phyloP scores from a whole-genome alignment of 2,113 vertebrate genomes.

The Penelope pileata region DNA sequence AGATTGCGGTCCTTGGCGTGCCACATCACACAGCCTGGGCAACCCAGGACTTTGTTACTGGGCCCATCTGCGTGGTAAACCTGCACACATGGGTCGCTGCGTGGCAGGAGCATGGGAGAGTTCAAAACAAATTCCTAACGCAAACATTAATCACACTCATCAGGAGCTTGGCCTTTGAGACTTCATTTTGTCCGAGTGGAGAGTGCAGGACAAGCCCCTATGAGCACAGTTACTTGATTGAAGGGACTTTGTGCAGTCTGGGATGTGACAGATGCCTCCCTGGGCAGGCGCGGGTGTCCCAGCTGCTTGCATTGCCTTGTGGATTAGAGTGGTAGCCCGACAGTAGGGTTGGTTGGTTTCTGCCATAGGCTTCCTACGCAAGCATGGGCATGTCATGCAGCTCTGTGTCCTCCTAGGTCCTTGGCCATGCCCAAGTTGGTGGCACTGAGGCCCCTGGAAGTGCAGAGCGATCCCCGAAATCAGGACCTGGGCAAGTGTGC shows the following conservation, averaged over 20 bases:
- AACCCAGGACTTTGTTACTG: not conserved
- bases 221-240: not conserved
- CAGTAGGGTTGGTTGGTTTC: not conserved
- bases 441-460: not conserved
- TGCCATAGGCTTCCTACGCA: not conserved
- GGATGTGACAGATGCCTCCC: not conserved
- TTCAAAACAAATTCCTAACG: not conserved
- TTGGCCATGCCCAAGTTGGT: not conserved
- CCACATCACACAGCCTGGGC: not conserved
- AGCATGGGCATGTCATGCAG: fast-evolving
- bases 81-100: not conserved
- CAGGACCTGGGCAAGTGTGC: not conserved
- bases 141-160: fast-evolving
- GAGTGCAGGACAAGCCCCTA: not conserved
- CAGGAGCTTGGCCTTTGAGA: not conserved
- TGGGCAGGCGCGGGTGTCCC: not conserved
- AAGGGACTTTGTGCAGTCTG: not conserved
- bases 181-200: not conserved
- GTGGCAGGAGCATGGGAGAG: not conserved
- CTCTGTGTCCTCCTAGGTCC: not conserved
- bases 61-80: not conserved
- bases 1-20: conserved; percentile 20
- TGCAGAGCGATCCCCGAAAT: not conserved
- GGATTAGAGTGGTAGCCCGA: not conserved
- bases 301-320: fast-evolving